Base-by-base conservation (phyloP, 2,888 invertebrate genomes). In the Pandemis heparana region DNA sequence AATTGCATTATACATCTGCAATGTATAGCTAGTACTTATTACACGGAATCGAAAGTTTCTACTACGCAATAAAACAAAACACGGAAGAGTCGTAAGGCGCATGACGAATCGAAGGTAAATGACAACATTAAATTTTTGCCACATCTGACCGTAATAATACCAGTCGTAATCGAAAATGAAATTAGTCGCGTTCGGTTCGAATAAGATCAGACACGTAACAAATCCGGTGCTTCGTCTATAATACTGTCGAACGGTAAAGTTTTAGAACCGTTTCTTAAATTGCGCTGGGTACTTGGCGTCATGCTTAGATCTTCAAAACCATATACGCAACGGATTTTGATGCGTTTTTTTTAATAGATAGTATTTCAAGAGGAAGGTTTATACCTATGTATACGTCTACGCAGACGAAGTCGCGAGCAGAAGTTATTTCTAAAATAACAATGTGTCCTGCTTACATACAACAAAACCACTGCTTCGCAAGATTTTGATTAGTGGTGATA, bases 131-230 rank as follows among this genome's bases (percentile, higher is more conserved):
- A 65, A 68, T 69, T 72, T 64, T 68, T 73, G 51, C 43, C 43
- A 38, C 67, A 59, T 48, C 73, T 59, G 38, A 32, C 59, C 39
- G 56, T 53, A 60, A 48, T 41, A 38, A 48, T 41, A 38, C 53
- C 18, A 32, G 46, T 68, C 56, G 68, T 64, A 69, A 73, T 73
- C 68, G 73, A 12, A 59, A 69, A 69, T 69, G 48, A 61, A 73
- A 69, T 73, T 60, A 62, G 66, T 61, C 39, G 23, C 71, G 39
- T 43, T 51, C 16, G 16, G 39, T 43, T 51, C 16, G 16, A 63
- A 53, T 59, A n/a, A 63, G 41, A 16, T 51, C 71, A 9, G 48
- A 16, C 51, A 53, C 61, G 62, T 63, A 70, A 63, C 43, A 16
- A 59, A 68, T 9, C 23, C 59, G 16, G 51, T 65, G 51, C 51